phyloP scores from a whole-genome alignment of 1,140 invertebrate genomes.

The Euschistus heros region DNA sequence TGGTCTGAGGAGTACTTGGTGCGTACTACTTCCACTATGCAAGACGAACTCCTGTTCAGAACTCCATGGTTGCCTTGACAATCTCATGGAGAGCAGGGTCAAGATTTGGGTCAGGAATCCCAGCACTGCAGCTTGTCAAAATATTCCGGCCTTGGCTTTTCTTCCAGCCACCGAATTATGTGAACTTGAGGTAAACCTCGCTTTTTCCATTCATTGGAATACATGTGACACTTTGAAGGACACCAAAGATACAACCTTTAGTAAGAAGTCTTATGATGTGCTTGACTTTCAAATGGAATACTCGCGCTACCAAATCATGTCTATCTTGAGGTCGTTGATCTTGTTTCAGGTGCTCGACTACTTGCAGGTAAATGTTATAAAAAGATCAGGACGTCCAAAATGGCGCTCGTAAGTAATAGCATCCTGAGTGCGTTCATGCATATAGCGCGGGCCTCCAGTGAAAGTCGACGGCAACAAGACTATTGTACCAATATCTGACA shows the following conservation, averaged over 20 bases:
- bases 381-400: conserved; percentile 30
- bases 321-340: conserved; percentile 31
- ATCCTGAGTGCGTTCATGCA: too few species aligned
- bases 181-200: conserved; percentile 35
- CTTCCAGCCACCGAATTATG: conserved; percentile 31
- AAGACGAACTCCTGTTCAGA: too few species aligned
- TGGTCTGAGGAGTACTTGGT: too few species aligned
- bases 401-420: conserved; percentile 17
- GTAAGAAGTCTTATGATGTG: conserved; percentile 38
- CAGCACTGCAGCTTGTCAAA: too few species aligned
- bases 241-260: conserved; percentile 40
- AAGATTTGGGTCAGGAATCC: too few species aligned
- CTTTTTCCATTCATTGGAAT: conserved; percentile 42
- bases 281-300: conserved; percentile 33
- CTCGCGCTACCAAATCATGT: too few species aligned
- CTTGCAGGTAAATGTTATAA: conserved; percentile 39
- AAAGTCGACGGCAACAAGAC: conserved; percentile 38
- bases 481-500: conserved; percentile 26
- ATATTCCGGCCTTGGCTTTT: conserved; percentile 28
- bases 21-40: too few species aligned
- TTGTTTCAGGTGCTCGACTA: conserved; percentile 34
- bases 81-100: too few species aligned
- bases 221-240: conserved; percentile 33
- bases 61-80: too few species aligned
- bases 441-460: too few species aligned